Conservation (phyloP, 2,113 vertebrate genomes). For the Saccopteryx bilineata region DNA sequence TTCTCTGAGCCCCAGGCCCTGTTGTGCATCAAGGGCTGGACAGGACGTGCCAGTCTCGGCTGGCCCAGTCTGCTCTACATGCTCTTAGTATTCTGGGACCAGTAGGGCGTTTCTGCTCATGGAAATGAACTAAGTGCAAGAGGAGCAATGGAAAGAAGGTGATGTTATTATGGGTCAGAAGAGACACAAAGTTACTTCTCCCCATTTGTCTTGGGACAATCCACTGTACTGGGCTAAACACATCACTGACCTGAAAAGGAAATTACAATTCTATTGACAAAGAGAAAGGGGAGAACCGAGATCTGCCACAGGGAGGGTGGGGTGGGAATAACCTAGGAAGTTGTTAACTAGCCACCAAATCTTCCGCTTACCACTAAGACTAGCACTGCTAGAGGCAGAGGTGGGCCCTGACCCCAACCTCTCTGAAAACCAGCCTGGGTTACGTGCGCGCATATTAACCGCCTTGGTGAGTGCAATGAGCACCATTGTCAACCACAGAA, state of each 20-base stretch:
- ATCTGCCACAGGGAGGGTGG: not conserved
- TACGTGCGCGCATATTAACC: not conserved
- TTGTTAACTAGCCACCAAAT: not conserved
- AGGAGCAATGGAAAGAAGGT: not conserved
- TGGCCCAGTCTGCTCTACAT: not conserved
- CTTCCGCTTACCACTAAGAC: not conserved
- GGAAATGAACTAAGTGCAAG: not conserved
- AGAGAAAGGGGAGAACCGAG: not conserved
- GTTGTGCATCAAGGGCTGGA: not conserved
- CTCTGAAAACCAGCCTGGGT: not conserved
- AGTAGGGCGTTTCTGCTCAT: not conserved
- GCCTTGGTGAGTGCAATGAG: not conserved
- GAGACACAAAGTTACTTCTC: not conserved
- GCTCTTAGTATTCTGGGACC: not conserved
- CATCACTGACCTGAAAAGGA: slow-evolving; percentile 16
- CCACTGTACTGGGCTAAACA: not conserved
- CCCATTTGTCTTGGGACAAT: not conserved
- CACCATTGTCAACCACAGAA: not conserved
- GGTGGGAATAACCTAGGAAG: not conserved
- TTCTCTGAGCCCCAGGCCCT: not conserved
- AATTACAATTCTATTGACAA: not conserved
- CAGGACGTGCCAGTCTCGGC: not conserved
- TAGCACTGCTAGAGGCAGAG: not conserved
- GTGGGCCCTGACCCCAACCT: rapidly evolving
- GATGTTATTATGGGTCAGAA: not conserved